phyloP scores from a whole-genome alignment of 2,113 vertebrate species.

The Panurus biarmicus region DNA sequence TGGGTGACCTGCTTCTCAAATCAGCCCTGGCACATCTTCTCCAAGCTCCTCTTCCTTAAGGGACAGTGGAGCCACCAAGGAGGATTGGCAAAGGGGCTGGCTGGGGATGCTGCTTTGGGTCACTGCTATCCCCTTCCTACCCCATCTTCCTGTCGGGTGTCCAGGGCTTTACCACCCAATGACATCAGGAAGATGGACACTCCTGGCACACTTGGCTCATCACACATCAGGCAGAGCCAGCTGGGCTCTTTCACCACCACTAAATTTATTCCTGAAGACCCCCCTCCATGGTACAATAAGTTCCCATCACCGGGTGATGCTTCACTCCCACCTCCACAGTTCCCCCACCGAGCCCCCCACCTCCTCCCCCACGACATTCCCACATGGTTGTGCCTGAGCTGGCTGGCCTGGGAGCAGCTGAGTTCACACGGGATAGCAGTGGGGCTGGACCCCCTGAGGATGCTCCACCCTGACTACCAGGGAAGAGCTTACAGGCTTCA shows the following conservation, averaged over 20 bases:
- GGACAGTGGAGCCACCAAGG: neutral
- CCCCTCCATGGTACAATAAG: rapidly evolving
- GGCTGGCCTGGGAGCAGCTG: neutral
- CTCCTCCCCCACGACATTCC: neutral
- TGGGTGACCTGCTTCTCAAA: neutral
- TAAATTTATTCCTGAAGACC: neutral
- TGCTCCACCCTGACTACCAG: neutral
- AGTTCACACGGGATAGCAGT: neutral
- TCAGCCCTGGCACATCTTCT: neutral
- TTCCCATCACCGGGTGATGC: neutral
- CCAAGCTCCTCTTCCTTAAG: neutral
- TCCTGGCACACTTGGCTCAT: neutral
- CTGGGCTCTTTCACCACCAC: neutral
- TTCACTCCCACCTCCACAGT: neutral
- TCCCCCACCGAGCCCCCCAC: neutral
- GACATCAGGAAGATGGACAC: neutral
- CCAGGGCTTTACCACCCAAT: neutral
- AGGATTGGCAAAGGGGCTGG: rapidly evolving
- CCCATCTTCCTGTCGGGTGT: rapidly evolving
- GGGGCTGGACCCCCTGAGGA: neutral
- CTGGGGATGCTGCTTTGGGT: neutral
- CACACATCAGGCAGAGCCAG: neutral
- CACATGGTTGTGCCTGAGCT: rapidly evolving
- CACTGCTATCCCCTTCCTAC: neutral
- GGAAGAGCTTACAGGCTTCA: neutral